Evolutionary conservation across 2,797 vertebrate genomes (phyloP).

Genomic region (Acanthopagrus latus): DNA sequence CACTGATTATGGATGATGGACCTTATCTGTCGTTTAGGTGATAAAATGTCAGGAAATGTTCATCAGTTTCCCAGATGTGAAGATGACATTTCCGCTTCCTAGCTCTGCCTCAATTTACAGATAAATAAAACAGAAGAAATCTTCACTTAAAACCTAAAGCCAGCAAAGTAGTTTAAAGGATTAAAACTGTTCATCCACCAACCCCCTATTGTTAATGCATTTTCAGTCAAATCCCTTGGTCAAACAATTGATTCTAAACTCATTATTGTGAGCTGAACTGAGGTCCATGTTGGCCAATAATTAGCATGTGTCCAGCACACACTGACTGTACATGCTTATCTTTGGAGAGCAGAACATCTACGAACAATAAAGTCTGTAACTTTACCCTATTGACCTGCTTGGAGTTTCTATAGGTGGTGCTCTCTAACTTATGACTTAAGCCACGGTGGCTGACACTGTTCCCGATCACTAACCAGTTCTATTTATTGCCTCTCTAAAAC

Average conservation of each 20-base stretch:
- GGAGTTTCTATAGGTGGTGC: not conserved
- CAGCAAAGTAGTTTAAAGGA: no score
- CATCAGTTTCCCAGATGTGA: not conserved
- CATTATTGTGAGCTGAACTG: not conserved
- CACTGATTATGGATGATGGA: no score
- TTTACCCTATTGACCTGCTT: not conserved
- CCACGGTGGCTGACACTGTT: not conserved
- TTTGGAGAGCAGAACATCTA: no score
- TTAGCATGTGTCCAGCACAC: no score
- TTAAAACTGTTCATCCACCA: not conserved
- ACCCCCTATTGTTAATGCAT: not conserved
- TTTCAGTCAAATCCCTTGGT: not conserved
- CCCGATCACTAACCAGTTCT: not conserved
- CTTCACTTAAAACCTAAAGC: no score
- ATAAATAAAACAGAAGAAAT: not conserved
- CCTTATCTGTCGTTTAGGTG: no score
- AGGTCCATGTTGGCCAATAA: no score
- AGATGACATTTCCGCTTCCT: not conserved
- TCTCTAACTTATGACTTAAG: not conserved
- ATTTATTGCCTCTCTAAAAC: slow-evolving; percentile 22
- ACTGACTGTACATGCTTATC: no score
- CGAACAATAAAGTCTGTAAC: not conserved
- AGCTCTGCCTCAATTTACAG: no score
- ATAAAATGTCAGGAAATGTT: not conserved
- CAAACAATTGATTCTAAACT: not conserved